Evolutionary conservation across 2,888 invertebrate genomes (phyloP).

Genomic region (Tridacna gigas): DNA sequence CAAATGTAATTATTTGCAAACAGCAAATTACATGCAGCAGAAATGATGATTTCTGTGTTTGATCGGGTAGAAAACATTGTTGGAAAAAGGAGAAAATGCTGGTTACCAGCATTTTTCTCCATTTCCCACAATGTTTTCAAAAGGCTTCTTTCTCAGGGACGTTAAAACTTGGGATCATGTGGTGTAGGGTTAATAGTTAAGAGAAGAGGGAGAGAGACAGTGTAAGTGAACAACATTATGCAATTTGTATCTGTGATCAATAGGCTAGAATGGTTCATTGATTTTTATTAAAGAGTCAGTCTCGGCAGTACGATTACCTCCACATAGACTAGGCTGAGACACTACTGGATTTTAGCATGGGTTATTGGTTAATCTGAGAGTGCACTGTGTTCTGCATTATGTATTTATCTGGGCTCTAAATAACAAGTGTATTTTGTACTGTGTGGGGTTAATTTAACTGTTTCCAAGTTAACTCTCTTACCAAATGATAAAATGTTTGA

Average conservation of each 20-base stretch:
- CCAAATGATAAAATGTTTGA: no score
- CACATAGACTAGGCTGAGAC: slow-evolving; percentile 6
- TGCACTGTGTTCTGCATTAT: slow-evolving; percentile 12
- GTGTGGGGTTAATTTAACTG: no score
- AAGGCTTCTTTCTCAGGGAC: background rate
- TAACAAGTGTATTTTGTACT: no score
- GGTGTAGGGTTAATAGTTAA: no score
- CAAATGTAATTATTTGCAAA: no score
- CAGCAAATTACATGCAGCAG: no score
- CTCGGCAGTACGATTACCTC: slow-evolving; percentile 14
- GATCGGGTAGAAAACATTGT: background rate
- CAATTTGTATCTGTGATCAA: slow-evolving; percentile 27
- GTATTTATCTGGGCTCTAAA: no score
- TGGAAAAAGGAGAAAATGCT: slow-evolving; percentile 4
- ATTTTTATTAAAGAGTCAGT: slow-evolving; percentile 28
- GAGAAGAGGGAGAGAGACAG: background rate
- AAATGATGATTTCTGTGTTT: no score
- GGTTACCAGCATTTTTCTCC: background rate
- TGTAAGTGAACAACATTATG: slow-evolving; percentile 9
- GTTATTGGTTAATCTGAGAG: background rate
- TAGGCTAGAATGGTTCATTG: slow-evolving; percentile 23
- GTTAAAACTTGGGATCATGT: background rate
- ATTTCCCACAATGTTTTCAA: background rate
- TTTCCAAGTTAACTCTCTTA: no score
- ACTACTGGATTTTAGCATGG: no score